Evolutionary conservation across 1,140 invertebrate genomes (phyloP).

Genomic region (Glomeris maerens): DNA sequence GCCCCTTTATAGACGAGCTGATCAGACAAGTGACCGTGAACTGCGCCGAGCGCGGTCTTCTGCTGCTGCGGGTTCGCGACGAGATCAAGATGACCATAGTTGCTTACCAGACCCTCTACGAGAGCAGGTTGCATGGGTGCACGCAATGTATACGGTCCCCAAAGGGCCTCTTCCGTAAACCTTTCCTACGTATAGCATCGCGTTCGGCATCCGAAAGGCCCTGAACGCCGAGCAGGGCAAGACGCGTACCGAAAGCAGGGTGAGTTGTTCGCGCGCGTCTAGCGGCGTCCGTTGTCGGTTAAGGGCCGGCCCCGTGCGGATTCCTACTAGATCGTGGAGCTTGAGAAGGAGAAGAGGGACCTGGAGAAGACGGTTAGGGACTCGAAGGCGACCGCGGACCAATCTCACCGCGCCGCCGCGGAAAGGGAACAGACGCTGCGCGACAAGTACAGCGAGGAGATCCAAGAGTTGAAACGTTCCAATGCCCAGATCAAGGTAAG

Average conservation of each 20-base stretch:
- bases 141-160: too few relatives aligned
- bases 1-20: slow-evolving; percentile 60
- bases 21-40: slow-evolving; percentile 93
- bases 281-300: not conserved
- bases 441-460: slow-evolving; percentile 79
- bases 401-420: slow-evolving; percentile 63
- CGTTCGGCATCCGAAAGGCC: slow-evolving; percentile 96
- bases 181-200: too few relatives aligned
- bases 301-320: not conserved
- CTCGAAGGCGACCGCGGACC: slow-evolving; percentile 65
- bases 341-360: slow-evolving; percentile 52
- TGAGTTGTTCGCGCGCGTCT: slow-evolving; percentile 14
- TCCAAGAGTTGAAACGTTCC: slow-evolving; percentile 78
- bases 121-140: too few relatives aligned
- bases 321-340: slow-evolving; percentile 34
- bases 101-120: slow-evolving; percentile 87
- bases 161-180: too few relatives aligned
- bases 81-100: slow-evolving; percentile 92
- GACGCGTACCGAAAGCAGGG: slow-evolving; percentile 46
- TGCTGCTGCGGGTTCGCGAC: slow-evolving; percentile 80
- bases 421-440: slow-evolving; percentile 73
- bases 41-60: slow-evolving; percentile 87
- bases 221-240: slow-evolving; percentile 61
- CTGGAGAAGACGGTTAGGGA: slow-evolving; percentile 66
- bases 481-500: slow-evolving; percentile 80